Percentiles rank a stretch among this genome's conserved stretches.
These are phyloP conservation scores for Hemiscyllium ocellatum DNA, from an alignment of 2,113 vertebrate genomes.

Conservation along the genomic window DNA sequence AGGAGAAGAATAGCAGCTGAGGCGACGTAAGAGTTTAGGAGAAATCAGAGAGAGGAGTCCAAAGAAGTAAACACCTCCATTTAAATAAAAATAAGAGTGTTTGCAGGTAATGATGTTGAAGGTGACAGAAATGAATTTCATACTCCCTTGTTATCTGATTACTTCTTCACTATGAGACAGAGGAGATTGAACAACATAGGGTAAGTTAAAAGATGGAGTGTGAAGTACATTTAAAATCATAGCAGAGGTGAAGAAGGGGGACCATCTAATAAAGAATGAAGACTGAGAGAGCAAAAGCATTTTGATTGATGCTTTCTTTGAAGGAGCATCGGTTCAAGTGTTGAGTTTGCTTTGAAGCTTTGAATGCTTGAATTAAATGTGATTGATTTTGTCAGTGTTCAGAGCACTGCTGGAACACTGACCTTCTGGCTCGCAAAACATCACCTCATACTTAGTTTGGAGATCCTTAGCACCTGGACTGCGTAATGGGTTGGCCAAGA, in stretches of 20 bases:
- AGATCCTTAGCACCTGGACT: not conserved
- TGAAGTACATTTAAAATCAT: conserved; percentile 19
- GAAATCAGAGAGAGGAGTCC: not conserved
- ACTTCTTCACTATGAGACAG: not conserved
- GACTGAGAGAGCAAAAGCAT: not conserved
- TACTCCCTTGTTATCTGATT: not conserved
- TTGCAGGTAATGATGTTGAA: not conserved
- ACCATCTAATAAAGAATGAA: not conserved
- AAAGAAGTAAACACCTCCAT: not conserved
- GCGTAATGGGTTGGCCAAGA: not conserved
- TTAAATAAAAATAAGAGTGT: not conserved
- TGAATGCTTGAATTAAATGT: not conserved
- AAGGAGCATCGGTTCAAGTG: not conserved
- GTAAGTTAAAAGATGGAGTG: not conserved
- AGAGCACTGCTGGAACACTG: not conserved
- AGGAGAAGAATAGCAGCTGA: not conserved
- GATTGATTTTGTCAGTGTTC: not conserved
- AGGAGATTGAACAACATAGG: not conserved
- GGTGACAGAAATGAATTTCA: not conserved
- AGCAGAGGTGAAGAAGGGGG: not conserved
- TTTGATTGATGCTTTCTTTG: conserved; percentile 14
- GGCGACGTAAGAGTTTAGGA: not conserved
- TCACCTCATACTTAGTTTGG: not conserved
- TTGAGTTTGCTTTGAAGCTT: not conserved
- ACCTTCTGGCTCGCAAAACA: not conserved